Evolutionary conservation across 2,888 invertebrate species (phyloP), one percentile per base, ranked within the genome.

Genomic region (Phytoseiulus persimilis): DNA sequence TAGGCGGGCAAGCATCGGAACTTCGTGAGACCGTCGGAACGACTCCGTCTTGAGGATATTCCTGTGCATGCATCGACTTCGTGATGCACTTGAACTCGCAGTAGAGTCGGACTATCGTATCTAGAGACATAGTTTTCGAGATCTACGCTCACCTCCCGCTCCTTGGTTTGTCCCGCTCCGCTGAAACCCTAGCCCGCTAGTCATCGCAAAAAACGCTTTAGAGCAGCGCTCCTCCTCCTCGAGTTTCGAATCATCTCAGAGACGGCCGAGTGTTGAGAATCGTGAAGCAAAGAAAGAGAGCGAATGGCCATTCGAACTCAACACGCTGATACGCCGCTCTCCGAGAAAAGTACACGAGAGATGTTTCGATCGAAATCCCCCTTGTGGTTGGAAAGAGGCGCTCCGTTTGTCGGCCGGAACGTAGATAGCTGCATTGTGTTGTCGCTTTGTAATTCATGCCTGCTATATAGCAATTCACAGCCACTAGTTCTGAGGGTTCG

Each of bases 1-100:
- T 87, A 87, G 87, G 87, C 87, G 87, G 87, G 87, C 87, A 87
- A 33, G 87, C 87, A 87, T 87, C 87, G 87, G 45, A 65, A 65
- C 65, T 65, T 28, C 28, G 65, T 6, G 18, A 65, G 1, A 2
- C 28, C 65, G 65, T 65, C 65, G 65, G 65, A 65, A 23, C 28
- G 65, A 65, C 65, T 23, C 18, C 65, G 28, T 23, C 9, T 65
- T 28, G 65, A 28, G 28, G 65, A 65, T 23, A 65, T 23, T 65
- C 18, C 65, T 65, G 65, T 65, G 65, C 65, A 65, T 65, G 65
- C 65, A 65, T 65, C 65, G 65, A 65, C 14, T 65, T 65, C 65
- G 65, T 65, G 65, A 65, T 65, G 65, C 65, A 65, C 18, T 65
- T 65, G 65, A 14, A 23, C 18, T 65, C 65, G 65, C 28, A 14